These are phyloP conservation scores for Protophormia terraenovae DNA, from an alignment of 2,888 invertebrate genomes.

Conservation along the genomic window DNA sequence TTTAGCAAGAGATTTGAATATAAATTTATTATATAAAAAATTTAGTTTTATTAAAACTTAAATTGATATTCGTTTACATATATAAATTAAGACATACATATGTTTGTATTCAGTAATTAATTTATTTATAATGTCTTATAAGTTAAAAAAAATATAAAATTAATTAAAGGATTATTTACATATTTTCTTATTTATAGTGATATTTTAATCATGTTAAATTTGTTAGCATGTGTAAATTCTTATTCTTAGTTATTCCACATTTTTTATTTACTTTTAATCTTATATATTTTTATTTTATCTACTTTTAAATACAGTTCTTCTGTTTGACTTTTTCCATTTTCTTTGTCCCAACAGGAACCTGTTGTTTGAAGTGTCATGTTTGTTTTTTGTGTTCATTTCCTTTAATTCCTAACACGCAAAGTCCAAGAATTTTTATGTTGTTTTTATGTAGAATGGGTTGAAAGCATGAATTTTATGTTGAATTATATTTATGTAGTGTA, in stretches of 20 bases:
- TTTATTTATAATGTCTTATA: too few relatives aligned
- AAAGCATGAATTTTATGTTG: too few relatives aligned
- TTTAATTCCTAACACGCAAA: background rate
- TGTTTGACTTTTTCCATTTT: background rate
- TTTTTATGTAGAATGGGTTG: too few relatives aligned
- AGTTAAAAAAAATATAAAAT: too few relatives aligned
- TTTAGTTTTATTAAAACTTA: too few relatives aligned
- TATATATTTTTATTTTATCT: background rate
- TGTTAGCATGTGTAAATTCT: background rate
- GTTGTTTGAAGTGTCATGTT: background rate
- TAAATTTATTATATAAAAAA: too few relatives aligned
- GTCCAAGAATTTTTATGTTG: background rate
- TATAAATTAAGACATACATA: too few relatives aligned
- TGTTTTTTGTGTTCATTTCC: background rate
- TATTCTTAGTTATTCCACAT: background rate
- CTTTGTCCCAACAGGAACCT: background rate
- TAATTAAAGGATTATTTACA: too few relatives aligned
- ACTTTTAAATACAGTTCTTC: background rate
- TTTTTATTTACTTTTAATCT: background rate
- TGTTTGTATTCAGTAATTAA: too few relatives aligned
- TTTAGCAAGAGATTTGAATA: too few relatives aligned
- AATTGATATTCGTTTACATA: too few relatives aligned
- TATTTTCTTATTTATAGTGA: background rate
- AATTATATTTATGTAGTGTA: too few relatives aligned
- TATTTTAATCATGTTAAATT: background rate